These are phyloP conservation scores for Scaptomyza hsui DNA, from an alignment of 1,140 invertebrate species.

Conservation along the genomic window DNA sequence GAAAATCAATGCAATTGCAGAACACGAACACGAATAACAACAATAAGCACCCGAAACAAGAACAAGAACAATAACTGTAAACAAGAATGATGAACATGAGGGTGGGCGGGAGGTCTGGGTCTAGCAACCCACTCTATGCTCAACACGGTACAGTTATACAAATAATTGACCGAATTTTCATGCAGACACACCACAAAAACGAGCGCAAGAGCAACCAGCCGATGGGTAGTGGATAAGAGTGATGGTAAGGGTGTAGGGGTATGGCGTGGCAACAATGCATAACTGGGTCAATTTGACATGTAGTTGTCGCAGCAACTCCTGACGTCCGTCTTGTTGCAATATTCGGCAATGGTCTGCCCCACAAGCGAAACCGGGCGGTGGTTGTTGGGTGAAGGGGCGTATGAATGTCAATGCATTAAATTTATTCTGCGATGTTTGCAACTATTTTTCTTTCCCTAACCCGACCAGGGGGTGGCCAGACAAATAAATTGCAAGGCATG, in stretches of 20 bases:
- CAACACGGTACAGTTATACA: slow-evolving; percentile 37
- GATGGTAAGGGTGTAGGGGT: background rate
- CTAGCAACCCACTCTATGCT: background rate
- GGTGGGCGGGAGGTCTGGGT: background rate
- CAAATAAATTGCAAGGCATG: slow-evolving; percentile 82
- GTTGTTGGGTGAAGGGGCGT: slow-evolving; percentile 29
- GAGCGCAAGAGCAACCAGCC: slow-evolving; percentile 73
- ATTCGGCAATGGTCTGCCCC: slow-evolving; percentile 53
- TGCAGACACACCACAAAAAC: slow-evolving; percentile 72
- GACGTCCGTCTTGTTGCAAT: slow-evolving; percentile 52
- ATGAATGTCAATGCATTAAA: slow-evolving; percentile 77
- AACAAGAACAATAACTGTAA: slow-evolving; percentile 45
- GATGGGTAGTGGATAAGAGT: slow-evolving; percentile 5
- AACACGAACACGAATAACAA: slow-evolving; percentile 49
- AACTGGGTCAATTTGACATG: slow-evolving; percentile 81
- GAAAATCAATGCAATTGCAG: slow-evolving; percentile 75
- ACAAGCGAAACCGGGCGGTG: background rate
- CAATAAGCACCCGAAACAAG: slow-evolving; percentile 19
- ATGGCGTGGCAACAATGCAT: slow-evolving; percentile 37
- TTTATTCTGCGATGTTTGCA: slow-evolving; percentile 75
- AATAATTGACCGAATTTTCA: slow-evolving; percentile 82
- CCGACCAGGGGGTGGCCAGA: slow-evolving; percentile 34
- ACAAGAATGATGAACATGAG: slow-evolving; percentile 54
- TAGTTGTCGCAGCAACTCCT: slow-evolving; percentile 71
- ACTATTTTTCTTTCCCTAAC: slow-evolving; percentile 63